Percentiles rank a stretch among this genome's conserved stretches.
phyloP scores from a whole-genome alignment of 37 sponge, comb jelly and placozoan species.

The Beroe ovata region DNA sequence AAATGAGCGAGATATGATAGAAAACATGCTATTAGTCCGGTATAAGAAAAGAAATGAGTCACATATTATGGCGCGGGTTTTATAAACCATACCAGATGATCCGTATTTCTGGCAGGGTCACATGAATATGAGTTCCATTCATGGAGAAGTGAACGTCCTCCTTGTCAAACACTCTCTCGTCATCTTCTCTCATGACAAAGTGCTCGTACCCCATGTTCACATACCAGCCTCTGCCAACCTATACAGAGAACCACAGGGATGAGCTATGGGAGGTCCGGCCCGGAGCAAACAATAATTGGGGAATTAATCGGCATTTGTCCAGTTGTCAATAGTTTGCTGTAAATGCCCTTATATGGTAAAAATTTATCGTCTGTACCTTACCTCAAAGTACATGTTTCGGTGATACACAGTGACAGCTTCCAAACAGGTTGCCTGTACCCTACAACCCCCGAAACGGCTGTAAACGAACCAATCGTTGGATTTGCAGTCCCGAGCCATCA shows the following conservation, averaged over 20 bases:
- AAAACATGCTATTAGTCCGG: too few relatives aligned
- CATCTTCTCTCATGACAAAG: conserved; percentile 46
- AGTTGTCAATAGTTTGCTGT: too few relatives aligned
- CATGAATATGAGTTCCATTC: conserved; percentile 61
- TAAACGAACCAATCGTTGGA: conserved; percentile 47
- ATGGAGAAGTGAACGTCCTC: background rate
- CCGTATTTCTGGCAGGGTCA: background rate
- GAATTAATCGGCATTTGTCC: too few relatives aligned
- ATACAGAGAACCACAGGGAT: background rate
- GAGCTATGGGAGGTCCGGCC: too few relatives aligned
- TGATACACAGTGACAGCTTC: conserved; percentile 58
- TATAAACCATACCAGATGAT: conserved; percentile 25
- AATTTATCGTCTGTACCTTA: too few relatives aligned
- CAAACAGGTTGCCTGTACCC: conserved; percentile 25
- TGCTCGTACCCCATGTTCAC: conserved; percentile 52
- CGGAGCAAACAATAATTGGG: too few relatives aligned
- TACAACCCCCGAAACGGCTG: conserved; percentile 18
- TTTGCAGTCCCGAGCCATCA: conserved; percentile 45
- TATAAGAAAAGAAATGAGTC: too few relatives aligned
- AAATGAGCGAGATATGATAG: too few relatives aligned
- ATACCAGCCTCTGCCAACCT: conserved; percentile 57
- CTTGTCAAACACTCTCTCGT: conserved; percentile 16
- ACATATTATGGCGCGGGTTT: too few relatives aligned
- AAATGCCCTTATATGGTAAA: too few relatives aligned
- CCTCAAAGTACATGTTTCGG: conserved; percentile 2